A percentile compares a stretch with the other conserved stretches of the same genome.
phyloP scores from a whole-genome alignment of 2,113 vertebrate species.

The Himantopus leucocephalus region DNA sequence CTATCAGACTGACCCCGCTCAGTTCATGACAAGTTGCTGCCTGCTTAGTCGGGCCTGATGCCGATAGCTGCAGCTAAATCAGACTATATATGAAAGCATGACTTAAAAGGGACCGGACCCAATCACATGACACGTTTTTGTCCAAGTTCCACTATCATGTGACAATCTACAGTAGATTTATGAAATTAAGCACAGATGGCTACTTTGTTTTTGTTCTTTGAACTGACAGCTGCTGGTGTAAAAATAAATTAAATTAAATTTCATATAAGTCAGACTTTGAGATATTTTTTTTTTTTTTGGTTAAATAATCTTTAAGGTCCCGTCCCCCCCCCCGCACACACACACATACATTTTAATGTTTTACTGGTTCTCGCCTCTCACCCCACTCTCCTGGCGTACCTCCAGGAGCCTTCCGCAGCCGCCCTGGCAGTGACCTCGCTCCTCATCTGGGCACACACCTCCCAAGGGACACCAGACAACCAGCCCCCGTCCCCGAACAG shows the following conservation, averaged over 20 bases:
- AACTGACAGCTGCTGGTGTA: constrained; percentile 86
- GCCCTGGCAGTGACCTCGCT: background rate
- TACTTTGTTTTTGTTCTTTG: constrained; percentile 85
- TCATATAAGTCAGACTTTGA: constrained; percentile 79
- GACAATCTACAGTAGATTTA: constrained; percentile 78
- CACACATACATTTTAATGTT: constrained; percentile 35
- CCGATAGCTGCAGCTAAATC: constrained; percentile 27
- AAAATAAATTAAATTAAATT: constrained; percentile 87
- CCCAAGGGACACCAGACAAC: background rate
- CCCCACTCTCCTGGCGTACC: constrained; percentile 46
- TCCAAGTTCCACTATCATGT: constrained; percentile 76
- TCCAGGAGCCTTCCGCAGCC: background rate
- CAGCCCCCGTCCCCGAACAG: background rate
- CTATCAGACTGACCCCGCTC: constrained; percentile 5
- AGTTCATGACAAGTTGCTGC: background rate
- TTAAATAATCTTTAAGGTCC: constrained; percentile 72
- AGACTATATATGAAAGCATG: constrained; percentile 43
- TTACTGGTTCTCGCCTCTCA: constrained; percentile 55
- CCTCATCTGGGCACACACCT: background rate
- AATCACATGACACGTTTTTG: constrained; percentile 74
- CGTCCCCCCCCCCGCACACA: background rate
- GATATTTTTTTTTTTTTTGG: constrained; percentile 53
- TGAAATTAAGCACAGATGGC: constrained; percentile 85
- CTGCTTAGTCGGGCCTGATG: background rate
- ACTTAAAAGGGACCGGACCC: constrained; percentile 54